Percentiles rank a stretch among this genome's conserved stretches.
Evolutionary conservation across 37 sponge, comb jelly and placozoan species (phyloP).

Genomic region (Bolinopsis microptera): DNA sequence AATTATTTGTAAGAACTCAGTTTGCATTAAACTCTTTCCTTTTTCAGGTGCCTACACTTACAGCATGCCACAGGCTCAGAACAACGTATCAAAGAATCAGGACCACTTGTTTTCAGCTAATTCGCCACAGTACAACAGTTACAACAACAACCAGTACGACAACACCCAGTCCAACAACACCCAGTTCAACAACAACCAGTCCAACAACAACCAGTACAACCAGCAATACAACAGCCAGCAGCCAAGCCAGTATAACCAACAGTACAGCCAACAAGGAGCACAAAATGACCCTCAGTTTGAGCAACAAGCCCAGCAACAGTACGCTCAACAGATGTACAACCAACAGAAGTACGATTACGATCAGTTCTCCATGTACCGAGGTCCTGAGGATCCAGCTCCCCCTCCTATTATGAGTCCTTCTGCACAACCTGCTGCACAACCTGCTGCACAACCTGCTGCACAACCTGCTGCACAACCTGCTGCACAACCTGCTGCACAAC

Average conservation of each 20-base stretch:
- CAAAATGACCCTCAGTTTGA: neutral
- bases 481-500: neutral
- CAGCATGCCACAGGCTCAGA: conserved; percentile 44
- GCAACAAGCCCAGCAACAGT: conserved; percentile 43
- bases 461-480: neutral
- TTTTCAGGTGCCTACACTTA: conserved; percentile 22
- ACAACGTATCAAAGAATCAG: neutral
- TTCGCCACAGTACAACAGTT: neutral
- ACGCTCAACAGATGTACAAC: conserved; percentile 62
- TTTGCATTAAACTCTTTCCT: too few relatives aligned
- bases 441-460: neutral
- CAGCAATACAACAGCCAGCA: neutral
- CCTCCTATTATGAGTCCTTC: neutral
- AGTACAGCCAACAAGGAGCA: neutral
- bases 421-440: neutral
- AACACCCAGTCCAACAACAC: too few relatives aligned
- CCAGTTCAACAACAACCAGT: neutral
- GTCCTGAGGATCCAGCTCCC: conserved; percentile 59
- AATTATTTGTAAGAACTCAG: too few relatives aligned
- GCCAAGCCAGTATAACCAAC: neutral
- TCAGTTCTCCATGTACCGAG: conserved; percentile 53
- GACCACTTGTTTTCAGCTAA: conserved; percentile 16
- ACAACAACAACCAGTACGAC: conserved; percentile 34
- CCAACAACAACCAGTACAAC: conserved; percentile 31
- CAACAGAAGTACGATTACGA: conserved; percentile 44